These are phyloP conservation scores for Pimpla rufipes DNA, from an alignment of 2,888 invertebrate species.

Conservation along the genomic window DNA sequence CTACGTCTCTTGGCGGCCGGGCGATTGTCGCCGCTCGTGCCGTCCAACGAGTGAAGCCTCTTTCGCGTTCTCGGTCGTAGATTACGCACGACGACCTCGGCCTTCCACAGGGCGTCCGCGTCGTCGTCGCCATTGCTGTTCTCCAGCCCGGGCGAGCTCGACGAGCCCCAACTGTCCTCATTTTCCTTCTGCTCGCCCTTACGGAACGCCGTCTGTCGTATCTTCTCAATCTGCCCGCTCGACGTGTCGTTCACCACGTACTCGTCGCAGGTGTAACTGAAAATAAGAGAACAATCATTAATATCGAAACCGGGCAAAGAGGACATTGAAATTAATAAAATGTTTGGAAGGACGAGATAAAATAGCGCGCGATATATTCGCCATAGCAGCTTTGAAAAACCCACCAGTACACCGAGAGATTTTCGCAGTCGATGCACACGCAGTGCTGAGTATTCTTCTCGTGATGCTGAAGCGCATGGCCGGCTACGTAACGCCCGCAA, in stretches of 20 bases:
- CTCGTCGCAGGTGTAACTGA: conserved; percentile 93
- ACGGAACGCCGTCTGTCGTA: conserved; percentile 85
- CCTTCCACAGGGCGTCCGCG: conserved; percentile 83
- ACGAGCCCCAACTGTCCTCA: conserved; percentile 82
- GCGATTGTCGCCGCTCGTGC: conserved; percentile 86
- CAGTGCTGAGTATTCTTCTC: conserved; percentile 88
- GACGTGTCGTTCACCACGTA: conserved; percentile 91
- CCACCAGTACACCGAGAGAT: conserved; percentile 92
- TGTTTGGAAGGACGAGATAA: not conserved
- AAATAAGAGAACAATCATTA: conserved; percentile 75
- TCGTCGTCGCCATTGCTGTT: conserved; percentile 80
- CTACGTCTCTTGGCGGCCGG: conserved; percentile 80
- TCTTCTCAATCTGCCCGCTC: conserved; percentile 87
- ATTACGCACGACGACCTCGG: conserved; percentile 87
- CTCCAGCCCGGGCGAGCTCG: conserved; percentile 78
- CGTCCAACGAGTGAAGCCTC: conserved; percentile 88
- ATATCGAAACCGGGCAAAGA: not conserved
- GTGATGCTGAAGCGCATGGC: conserved; percentile 91
- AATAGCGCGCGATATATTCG: not conserved
- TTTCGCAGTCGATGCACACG: conserved; percentile 92
- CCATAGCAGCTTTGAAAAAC: conserved; percentile 62
- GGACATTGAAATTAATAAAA: not conserved
- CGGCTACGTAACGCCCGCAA: conserved; percentile 92
- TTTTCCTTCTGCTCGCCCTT: conserved; percentile 82
- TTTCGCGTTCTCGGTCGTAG: conserved; percentile 88